Base-by-base conservation (phyloP, 2,888 invertebrate genomes). In the Bursaphelenchus okinawaensis region DNA sequence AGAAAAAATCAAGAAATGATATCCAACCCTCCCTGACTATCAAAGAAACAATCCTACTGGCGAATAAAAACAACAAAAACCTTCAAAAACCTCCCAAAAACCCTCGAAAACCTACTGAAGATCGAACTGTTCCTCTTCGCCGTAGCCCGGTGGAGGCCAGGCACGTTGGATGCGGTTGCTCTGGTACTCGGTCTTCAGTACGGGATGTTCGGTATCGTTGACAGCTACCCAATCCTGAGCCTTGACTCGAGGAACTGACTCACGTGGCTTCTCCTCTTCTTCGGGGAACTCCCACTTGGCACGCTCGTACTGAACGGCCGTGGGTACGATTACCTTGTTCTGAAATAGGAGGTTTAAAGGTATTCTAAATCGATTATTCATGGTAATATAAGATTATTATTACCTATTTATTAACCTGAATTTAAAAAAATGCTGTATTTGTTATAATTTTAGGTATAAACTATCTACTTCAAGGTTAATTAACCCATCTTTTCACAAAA, bases 131-230 rank as follows among this genome's bases (percentile, higher is more conserved):
- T 72, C 72, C 56, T 71, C 68, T 26, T 70, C 65, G 28, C 70
- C 79, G 23, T 79, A 75, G 51, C 75, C 75, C 12, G 78, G 74
- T 27, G 80, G 80, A 20, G 80, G 80, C 80, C 80, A 81, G 23
- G 69, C 71, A 23, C 74, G 71, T 0, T 69, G 66, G 57, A 79
- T 78, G 12, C 74, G 66, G 2, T 73, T 68, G n/a, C 79, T 79
- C 23, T 69, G 68, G 62, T 79, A 79, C 55, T 68, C 60, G 29
- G 75, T 77, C 54, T 74, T 68, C 58, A 69, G 71, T 19, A 79
- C 63, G 23, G 59, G 63, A 58, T 73, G 69, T 31, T 73, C 73
- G 16, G 65, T 59, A 23, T 72, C 72, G 31, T 72, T 74, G 51
- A 75, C 63, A 8, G 75, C 72, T 28, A 74, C 55, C 72, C 81